Percentiles rank a stretch among this genome's conserved stretches.
Conservation (phyloP, 2,113 vertebrate genomes). For the Lichenostomus cassidix region DNA sequence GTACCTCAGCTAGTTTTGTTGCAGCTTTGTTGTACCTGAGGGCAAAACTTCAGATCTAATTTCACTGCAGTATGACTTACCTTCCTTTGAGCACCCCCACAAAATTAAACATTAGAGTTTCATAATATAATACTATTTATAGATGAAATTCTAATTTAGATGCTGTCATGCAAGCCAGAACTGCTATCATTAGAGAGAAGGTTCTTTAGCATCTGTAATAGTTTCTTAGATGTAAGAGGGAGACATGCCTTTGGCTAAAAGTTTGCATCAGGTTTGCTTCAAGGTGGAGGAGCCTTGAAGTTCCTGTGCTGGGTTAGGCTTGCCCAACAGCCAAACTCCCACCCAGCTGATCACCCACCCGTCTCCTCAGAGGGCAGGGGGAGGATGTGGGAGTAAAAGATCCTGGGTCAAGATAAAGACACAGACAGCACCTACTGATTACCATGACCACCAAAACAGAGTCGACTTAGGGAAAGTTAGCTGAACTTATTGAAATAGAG, state of each 20-base stretch:
- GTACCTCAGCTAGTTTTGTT: neutral
- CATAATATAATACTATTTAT: neutral
- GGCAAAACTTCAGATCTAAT: neutral
- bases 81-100: neutral
- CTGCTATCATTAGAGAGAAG: neutral
- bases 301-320: neutral
- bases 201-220: neutral
- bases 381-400: neutral
- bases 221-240: neutral
- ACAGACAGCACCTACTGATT: neutral
- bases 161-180: neutral
- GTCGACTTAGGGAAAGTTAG: fast-evolving
- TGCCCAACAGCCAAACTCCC: neutral
- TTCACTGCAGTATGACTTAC: neutral
- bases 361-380: neutral
- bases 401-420: neutral
- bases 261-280: neutral
- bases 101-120: neutral
- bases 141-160: neutral
- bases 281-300: neutral
- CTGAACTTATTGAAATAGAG: neutral
- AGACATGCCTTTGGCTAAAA: neutral
- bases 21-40: neutral
- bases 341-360: neutral
- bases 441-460: neutral